Base-by-base conservation (phyloP, 92 coral and sea anemone genomes). In the Zoanthus sansibaricus region DNA sequence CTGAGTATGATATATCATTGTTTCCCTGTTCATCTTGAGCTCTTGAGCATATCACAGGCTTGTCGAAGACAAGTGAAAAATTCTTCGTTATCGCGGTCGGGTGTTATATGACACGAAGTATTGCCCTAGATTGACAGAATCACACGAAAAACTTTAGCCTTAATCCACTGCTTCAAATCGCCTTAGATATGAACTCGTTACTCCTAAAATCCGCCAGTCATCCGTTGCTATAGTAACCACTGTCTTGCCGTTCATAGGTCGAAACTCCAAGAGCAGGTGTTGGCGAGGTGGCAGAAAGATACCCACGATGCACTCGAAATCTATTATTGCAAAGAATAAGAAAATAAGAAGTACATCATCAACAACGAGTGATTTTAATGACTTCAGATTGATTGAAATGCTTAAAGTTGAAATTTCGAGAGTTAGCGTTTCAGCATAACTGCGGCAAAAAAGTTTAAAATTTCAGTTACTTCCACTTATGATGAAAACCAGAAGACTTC, bases 211-310 rank as follows among this genome's bases (percentile, higher is more conserved):
- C 58, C 95, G 92, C 99, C 99, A 97, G 87, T 91, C 96, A 83
- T 97, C 99, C 4, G 98, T 95, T 84, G 95, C 99, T 75, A 95
- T 82, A 83, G 92, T 70, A 17, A 95, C 97, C 9, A 95, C 95
- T 52, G 97, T 82, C 72, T 87, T 88, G 61, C 88, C 78, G 30
- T 91, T 92, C 71, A 93, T 89, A 5, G 94, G 88, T 49, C 92
- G 88, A 73, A 97, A 95, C 84, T 93, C 87, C 8, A 95, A 76
- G n/a, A 97, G 92, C 14, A 97, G 94, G 80, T 97, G 99, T 32
- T 97, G 99, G 56, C 85, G 92, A 30, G 99, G 99, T 3, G 99
- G 97, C 11, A 97, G 83, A 80, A 95, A 91, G 18, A 97, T 95
- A 44, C 98, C 99, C 16, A 93, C 97, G n/a, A 72, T 87, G 16